Evolutionary conservation across 37 sponge, comb jelly and placozoan genomes (phyloP), one percentile per base, ranked within the genome.

Genomic region (Diacarnus erythraeanus): DNA sequence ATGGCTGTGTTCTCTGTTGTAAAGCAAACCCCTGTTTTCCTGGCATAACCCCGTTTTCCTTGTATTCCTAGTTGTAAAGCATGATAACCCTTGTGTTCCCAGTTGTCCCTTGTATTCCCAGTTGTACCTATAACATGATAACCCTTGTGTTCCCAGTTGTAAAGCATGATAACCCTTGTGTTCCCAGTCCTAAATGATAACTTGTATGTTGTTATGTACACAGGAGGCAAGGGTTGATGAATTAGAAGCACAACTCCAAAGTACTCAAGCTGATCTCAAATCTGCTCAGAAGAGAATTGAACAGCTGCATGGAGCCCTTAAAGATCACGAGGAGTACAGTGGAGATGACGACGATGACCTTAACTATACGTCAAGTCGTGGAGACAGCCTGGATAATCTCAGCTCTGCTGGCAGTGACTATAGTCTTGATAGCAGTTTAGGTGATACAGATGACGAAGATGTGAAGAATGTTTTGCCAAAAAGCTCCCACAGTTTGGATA

Each of bases 241-340:
- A 38, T 63, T 83, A 37, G 79, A 89, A 29, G 87, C 83, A 1
- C 75, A 80, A 38, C 82, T 87, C 18, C 36, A 82, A 38, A 64
- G 72, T 33, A 40, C 68, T 18, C 61, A 83, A 35, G 63, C 84
- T 2, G 93, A 95, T 51, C 82, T 95, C 33, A 85, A 82, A 66
- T 79, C 84, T 3, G 83, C 94, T 41, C 86, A 93, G 65, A 77
- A 86, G 68, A 81, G 94, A 56, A 87, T 92, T 34, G 81, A 88
- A 0, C 57, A 72, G 5, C 90, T 92, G 12, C 94, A 93, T 33
- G 42, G 80, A 25, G 91, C 94, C 2, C 77, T 93, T 38, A 80
- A 83, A 47, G 82, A 73, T 17, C 84, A 83, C 17, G 90, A 88
- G 42, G 83, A 81, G 56, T 72, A 40, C 47, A 57, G 61, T 27